Evolutionary conservation across 2,888 invertebrate genomes (phyloP), one percentile per base, ranked within the genome.

Genomic region (Sussaba pulchella): DNA sequence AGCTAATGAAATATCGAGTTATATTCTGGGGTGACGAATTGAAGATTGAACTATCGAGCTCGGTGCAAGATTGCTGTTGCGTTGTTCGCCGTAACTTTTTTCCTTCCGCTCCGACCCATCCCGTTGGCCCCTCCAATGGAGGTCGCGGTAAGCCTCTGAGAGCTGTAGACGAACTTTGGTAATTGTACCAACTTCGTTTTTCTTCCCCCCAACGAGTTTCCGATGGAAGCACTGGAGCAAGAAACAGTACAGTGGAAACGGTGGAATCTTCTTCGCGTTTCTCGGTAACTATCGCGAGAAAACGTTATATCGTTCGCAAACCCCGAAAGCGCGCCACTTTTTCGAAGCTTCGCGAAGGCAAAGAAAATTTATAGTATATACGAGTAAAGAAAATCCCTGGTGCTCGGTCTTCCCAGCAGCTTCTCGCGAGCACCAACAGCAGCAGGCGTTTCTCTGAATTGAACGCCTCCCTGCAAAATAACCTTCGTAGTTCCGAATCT

Each of bases 131-230:
- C 21, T 21, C 36, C 10, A n/a, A n/a, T n/a, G n/a, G n/a, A n/a
- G n/a, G 9, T 9, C n/a, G 43, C 45, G 31, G 19, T 39, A 43
- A 59, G 66, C 47, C 66, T 50, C 47, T 8, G 41, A 9, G 74
- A 57, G 61, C 67, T 47, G 17, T 31, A 59, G 10, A 52, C 78
- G 66, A 84, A 89, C 87, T 89, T 89, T 88, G 83, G 86, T 88
- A 87, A 89, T 89, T 87, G 89, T 87, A 88, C 85, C 74, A 83
- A 85, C 84, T 83, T 82, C 78, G 79, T 75, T 45, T 57, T 39
- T 69, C 75, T 24, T 63, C 45, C 43, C 52, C 67, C 39, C 36
- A 71, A 70, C 47, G 67, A 45, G 50, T 2, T 45, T 72, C 73
- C 69, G 76, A 73, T 66, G 45, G 59, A 64, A 45, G 59, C 47